Base-by-base conservation (phyloP, 1,140 invertebrate species). In the Hyles euphorbiae region DNA sequence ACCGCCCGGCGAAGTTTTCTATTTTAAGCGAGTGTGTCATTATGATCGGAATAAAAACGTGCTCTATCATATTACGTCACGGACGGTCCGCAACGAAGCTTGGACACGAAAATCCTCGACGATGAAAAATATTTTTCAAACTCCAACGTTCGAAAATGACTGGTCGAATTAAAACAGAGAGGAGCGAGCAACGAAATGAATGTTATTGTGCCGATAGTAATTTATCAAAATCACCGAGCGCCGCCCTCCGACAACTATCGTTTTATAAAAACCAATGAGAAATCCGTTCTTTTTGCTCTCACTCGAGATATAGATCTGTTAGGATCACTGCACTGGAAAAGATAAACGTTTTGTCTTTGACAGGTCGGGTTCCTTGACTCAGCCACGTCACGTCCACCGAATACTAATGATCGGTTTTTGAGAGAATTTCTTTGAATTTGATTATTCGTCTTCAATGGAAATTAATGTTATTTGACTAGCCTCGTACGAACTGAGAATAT, bases 171-270 rank as follows among this genome's bases (percentile, higher is more conserved):
- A 68, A 67, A 75, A 65, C 55, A 70, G 66, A 63, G 56, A 68
- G 55, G 62, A 60, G 56, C 60, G 61, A 57, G 54, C 52, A 72
- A 68, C 58, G 67, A 69, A 76, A 79, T 64, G 65, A 74, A 80
- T 75, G 76, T 70, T 75, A 81, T 81, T 76, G 71, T 79, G 74
- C 65, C 63, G 57, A 63, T 62, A 66, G 67, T 79, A 73, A 84
- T 84, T 79, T 82, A 82, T 82, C 79, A 84, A 81, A 81, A 78
- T 60, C 73, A 79, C 65, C 58, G 58, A 79, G 58, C 73, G 76
- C 60, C 58, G 61, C 58, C 60, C 47, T 44, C 58, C 58, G 60
- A 59, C 60, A 62, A 68, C 69, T 68, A 66, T 63, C 59, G 60
- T 68, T 61, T 56, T 52, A 61, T 58, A 58, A 57, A 54, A 71